phyloP scores from a whole-genome alignment of 2,113 vertebrate species.

The Tychaedon coryphoeus region DNA sequence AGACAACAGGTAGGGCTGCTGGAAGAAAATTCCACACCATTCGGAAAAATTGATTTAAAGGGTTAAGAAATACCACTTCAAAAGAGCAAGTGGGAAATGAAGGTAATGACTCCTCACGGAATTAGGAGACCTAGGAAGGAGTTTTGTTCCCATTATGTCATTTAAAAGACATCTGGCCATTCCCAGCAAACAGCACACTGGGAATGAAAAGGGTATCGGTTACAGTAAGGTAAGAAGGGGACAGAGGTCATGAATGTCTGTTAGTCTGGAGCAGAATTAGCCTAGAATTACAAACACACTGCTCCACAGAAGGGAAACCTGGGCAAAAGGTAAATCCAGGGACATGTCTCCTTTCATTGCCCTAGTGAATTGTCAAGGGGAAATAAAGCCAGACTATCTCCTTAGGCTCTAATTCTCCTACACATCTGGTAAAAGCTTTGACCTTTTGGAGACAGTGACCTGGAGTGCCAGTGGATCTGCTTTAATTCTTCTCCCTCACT shows the following conservation, averaged over 20 bases:
- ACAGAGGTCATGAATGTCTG: constrained; percentile 14
- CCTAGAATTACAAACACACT: not conserved
- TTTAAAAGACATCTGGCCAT: not conserved
- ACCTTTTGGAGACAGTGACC: not conserved
- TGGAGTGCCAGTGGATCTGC: not conserved
- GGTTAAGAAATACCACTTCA: not conserved
- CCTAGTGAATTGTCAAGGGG: not conserved
- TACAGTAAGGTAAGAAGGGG: constrained; percentile 55
- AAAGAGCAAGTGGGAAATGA: not conserved
- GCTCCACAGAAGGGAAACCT: not conserved
- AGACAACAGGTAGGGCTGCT: not conserved
- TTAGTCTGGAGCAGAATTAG: constrained; percentile 4
- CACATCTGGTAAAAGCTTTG: not conserved
- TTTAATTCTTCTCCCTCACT: not conserved
- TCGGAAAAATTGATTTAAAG: not conserved
- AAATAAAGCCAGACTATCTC: not conserved
- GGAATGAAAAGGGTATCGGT: constrained; percentile 16
- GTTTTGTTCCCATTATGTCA: not conserved
- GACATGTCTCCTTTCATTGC: not conserved
- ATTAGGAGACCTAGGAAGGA: not conserved
- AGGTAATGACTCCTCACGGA: not conserved
- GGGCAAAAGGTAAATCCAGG: not conserved
- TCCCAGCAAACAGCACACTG: not conserved
- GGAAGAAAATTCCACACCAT: not conserved
- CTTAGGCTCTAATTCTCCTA: not conserved